Conservation (phyloP, 1,140 invertebrate species). For the Berghia stephanieae region DNA sequence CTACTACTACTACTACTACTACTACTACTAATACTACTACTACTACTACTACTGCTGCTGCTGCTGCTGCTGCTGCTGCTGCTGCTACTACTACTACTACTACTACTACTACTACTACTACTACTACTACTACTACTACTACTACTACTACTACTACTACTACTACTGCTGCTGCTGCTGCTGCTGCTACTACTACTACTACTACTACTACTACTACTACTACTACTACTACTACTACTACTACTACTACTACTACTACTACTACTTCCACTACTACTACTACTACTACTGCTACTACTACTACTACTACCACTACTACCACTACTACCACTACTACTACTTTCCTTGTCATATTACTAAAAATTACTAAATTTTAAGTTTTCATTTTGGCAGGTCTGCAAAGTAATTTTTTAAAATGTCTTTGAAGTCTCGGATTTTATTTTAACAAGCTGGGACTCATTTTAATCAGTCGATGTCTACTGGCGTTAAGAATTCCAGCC, state of each 20-base stretch:
- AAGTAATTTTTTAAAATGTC: too few relatives aligned
- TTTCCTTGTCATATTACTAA: too few relatives aligned
- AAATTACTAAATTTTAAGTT: too few relatives aligned
- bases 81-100: neutral
- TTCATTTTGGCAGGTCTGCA: too few relatives aligned
- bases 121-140: neutral
- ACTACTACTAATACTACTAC: too few relatives aligned
- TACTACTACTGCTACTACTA: neutral
- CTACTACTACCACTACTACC: neutral
- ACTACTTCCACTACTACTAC: neutral
- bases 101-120: neutral
- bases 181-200: neutral
- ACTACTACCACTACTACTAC: neutral
- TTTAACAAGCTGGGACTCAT: too few relatives aligned
- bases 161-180: conserved; percentile 5
- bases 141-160: neutral
- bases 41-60: too few relatives aligned
- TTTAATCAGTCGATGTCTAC: too few relatives aligned
- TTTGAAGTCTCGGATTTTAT: too few relatives aligned
- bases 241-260: neutral
- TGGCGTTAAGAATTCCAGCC: too few relatives aligned
- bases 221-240: neutral
- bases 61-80: too few relatives aligned
- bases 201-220: neutral
- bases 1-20: neutral